Evolutionary conservation across 2,113 vertebrate species (phyloP), one percentile per base, ranked within the genome.

Genomic region (Oncorhynchus masou): DNA sequence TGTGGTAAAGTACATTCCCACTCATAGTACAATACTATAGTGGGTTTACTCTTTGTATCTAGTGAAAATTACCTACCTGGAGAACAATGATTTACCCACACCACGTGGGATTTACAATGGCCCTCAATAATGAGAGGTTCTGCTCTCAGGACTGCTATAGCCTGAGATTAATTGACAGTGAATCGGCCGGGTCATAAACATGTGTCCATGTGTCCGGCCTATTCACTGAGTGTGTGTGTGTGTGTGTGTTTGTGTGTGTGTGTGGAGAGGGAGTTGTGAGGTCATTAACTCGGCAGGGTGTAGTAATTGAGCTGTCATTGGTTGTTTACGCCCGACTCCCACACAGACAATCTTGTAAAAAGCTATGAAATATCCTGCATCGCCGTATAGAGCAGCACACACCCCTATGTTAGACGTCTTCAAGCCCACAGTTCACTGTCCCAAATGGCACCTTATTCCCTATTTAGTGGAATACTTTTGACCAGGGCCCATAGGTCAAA

Each of bases 311-410:
- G 80, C 66, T 45, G 54, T 19, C 68, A 66, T 71, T 54, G 51
- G 77, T 81, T 86, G 88, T 86, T 89, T 83, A 80, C 75, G 51
- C 80, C 80, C 73, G 74, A 75, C n/a, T 77, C 86, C 84, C 81
- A 85, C 78, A 59, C 76, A 31, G 70, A 73, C 79, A 16, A 4
- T 78, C 78, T 73, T 85, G 48, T 49, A 25, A 45, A 79, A 84
- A 84, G 78, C 83, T 80, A 79, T 82, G 16, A 54, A 57, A 57
- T 20, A 57, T 57, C 16, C 20, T 57, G 19, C 54, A 57, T 57
- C 6, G 54, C 20, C 54, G 4, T 5, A 20, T 16, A 57, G 54
- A 57, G 54, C 9, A 11, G 39, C 54, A 57, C 54, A 57, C 54
- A 7, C 54, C 54, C 54, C 9, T 45, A 45, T 57, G 54, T 20